Conservation (phyloP, 2,888 invertebrate species). For the Drosophila diplacantha region DNA sequence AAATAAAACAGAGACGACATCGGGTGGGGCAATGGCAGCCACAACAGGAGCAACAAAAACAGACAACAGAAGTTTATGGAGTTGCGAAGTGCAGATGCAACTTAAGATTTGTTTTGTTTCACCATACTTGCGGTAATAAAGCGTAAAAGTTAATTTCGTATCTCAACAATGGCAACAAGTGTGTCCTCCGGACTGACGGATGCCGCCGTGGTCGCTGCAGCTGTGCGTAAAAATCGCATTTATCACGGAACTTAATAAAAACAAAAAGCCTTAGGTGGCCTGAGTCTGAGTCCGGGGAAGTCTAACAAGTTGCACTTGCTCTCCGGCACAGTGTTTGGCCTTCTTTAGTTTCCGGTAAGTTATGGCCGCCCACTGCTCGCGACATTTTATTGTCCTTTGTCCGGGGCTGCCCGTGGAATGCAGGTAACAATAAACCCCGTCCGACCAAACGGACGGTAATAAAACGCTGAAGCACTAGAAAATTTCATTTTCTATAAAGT, state of each 20-base stretch:
- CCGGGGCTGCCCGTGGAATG: constrained; percentile 29
- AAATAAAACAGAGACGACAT: constrained; percentile 35
- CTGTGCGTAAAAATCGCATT: constrained; percentile 66
- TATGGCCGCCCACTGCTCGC: constrained; percentile 48
- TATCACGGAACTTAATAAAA: constrained; percentile 60
- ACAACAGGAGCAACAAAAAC: constrained; percentile 2
- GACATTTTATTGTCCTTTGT: constrained; percentile 52
- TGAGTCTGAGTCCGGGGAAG: constrained; percentile 7
- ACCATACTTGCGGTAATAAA: constrained; percentile 64
- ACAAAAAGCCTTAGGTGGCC: constrained; percentile 16
- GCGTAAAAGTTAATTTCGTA: constrained; percentile 66
- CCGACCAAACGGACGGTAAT: constrained; percentile 13
- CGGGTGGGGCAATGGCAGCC: constrained; percentile 8
- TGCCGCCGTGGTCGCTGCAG: constrained; percentile 32
- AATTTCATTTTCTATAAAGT: constrained; percentile 38
- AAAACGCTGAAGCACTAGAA: constrained; percentile 41
- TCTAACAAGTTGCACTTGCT: constrained; percentile 50
- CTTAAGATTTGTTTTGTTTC: constrained; percentile 59
- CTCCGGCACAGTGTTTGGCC: constrained; percentile 41
- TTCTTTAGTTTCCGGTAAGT: constrained; percentile 47
- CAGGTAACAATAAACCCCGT: constrained; percentile 26
- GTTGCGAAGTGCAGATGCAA: constrained; percentile 38
- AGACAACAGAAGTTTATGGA: constrained; percentile 27
- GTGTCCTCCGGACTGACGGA: constrained; percentile 45
- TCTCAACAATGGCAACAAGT: constrained; percentile 45